These are phyloP conservation scores for Microplitis demolitor DNA, from an alignment of 1,140 invertebrate genomes.

Conservation along the genomic window DNA sequence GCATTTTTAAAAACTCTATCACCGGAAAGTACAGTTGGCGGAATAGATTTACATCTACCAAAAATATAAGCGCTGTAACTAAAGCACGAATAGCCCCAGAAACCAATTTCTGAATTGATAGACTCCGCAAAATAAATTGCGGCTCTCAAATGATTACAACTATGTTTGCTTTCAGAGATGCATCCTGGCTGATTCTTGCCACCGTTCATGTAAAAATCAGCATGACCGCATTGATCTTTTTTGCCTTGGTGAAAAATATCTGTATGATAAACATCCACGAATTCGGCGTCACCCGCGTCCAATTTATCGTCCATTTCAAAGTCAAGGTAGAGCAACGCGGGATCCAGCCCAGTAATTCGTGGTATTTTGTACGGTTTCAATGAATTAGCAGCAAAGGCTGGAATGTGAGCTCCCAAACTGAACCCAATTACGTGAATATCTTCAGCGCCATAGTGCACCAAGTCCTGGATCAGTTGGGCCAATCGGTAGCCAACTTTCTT, in stretches of 20 bases:
- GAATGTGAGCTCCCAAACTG: slow-evolving; percentile 70
- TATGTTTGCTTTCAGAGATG: slow-evolving; percentile 46
- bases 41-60: slow-evolving; percentile 47
- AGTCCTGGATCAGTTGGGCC: slow-evolving; percentile 64
- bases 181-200: slow-evolving; percentile 73
- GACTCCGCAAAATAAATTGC: slow-evolving; percentile 77
- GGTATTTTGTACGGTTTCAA: slow-evolving; percentile 62
- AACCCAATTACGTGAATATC: slow-evolving; percentile 73
- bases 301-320: slow-evolving; percentile 66
- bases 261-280: slow-evolving; percentile 78
- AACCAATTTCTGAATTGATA: slow-evolving; percentile 70
- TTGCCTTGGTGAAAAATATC: slow-evolving; percentile 72
- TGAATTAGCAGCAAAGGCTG: slow-evolving; percentile 64
- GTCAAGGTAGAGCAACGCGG: slow-evolving; percentile 70
- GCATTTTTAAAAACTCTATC: slow-evolving; percentile 42
- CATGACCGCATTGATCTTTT: slow-evolving; percentile 67
- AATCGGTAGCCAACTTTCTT: slow-evolving; percentile 67
- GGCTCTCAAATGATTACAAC: slow-evolving; percentile 72
- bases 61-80: slow-evolving; percentile 69
- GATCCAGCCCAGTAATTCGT: slow-evolving; percentile 72
- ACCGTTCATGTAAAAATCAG: slow-evolving; percentile 78
- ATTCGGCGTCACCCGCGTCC: slow-evolving; percentile 70
- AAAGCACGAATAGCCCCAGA: slow-evolving; percentile 73
- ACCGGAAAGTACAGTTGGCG: slow-evolving; percentile 42
- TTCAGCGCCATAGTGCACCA: slow-evolving; percentile 59